phyloP scores from a whole-genome alignment of 1,140 invertebrate species.

The Acromyrmex charruanus region DNA sequence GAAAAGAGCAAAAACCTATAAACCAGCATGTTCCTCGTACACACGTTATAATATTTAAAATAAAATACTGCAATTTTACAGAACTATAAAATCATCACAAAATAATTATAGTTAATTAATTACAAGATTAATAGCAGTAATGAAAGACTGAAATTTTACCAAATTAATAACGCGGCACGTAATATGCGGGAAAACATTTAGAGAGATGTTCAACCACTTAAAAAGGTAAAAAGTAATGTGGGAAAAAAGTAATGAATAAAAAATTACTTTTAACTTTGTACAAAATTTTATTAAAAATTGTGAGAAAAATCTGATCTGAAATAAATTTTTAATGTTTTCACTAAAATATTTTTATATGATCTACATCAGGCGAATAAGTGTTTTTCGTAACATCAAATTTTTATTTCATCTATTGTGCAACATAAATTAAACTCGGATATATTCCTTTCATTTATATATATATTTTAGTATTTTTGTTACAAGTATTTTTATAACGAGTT shows the following conservation, averaged over 20 bases:
- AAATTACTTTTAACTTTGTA: neutral
- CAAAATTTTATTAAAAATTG: neutral
- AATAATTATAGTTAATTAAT: constrained; percentile 2
- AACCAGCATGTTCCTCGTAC: too few species aligned
- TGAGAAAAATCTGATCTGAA: constrained; percentile 19
- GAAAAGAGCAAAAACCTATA: neutral
- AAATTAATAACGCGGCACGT: neutral
- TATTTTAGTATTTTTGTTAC: neutral
- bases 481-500: neutral
- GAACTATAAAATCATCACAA: neutral
- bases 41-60: neutral
- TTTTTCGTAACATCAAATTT: constrained; percentile 26
- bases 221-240: neutral
- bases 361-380: neutral
- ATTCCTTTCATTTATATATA: neutral
- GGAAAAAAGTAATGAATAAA: neutral
- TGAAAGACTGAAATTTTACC: constrained; percentile 1
- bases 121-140: constrained; percentile 9
- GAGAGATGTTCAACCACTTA: neutral
- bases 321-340: constrained; percentile 29
- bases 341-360: constrained; percentile 18
- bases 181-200: neutral
- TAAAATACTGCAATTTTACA: neutral
- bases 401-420: neutral
- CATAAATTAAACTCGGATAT: constrained; percentile 32